Evolutionary conservation across 2,888 invertebrate species (phyloP), one percentile per base, ranked within the genome.

Genomic region (Leptogaster cylindrica): DNA sequence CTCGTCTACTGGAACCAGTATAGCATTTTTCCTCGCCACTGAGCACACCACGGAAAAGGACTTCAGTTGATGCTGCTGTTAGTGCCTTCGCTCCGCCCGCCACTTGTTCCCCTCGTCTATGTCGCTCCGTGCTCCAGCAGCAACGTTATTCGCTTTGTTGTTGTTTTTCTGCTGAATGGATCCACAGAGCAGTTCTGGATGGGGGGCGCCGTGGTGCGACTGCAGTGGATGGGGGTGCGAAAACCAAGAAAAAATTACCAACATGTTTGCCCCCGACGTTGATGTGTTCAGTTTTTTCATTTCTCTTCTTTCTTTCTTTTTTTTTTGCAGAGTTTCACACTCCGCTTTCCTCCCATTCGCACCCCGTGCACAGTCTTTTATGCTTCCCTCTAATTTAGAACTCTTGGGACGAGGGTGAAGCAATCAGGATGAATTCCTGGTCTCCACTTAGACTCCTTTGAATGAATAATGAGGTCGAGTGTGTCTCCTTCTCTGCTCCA

Each of bases 381-480:
- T 33, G 52, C 52, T 52, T 52, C 33, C 33, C 52, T 18, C 16
- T 16, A 41, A 41, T 41, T 14, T 18, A 10, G 31, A 31, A 31
- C 10, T 1, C 31, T 16, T 14, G 46, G 48, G n/a, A 16, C 25
- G 48, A 27, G 48, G 46, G 46, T 46, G 46, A 3, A 10, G 46
- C n/a, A n/a, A 39, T 16, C 14, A n/a, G 10, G 41, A 8, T 2
- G 39, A 27, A 20, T 51, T n/a, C 27, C 36, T 20, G 27, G 14
- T 48, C 7, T 33, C 48, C 25, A 12, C 39, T 14, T 33, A 7
- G 16, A 39, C 7, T 27, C 41, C 25, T 58, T 58, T 58, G 58
- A 58, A 58, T 58, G 58, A 58, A 41, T 58, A 58, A 58, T 58
- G 58, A 41, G 58, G 41, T 58, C 58, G 58, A 58, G 58, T 58